These are phyloP conservation scores for Eutolmus rufibarbis DNA, from an alignment of 2,888 invertebrate species.

Conservation along the genomic window DNA sequence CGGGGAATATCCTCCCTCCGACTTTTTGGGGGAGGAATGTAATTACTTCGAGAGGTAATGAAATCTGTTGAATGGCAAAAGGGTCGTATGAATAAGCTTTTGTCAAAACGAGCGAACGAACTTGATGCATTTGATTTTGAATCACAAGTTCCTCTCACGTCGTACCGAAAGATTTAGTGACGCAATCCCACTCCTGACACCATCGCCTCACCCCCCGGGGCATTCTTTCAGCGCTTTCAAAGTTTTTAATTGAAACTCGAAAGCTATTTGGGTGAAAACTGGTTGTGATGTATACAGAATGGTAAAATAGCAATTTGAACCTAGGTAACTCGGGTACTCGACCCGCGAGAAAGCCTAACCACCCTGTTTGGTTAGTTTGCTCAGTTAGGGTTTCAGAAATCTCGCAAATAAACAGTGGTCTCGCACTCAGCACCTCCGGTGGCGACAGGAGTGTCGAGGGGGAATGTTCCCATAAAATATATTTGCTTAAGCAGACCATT, in stretches of 20 bases:
- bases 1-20: background rate
- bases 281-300: background rate
- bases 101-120: background rate
- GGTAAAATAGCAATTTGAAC: background rate
- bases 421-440: background rate
- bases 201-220: too few relatives aligned
- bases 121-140: background rate
- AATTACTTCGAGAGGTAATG: background rate
- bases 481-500: background rate
- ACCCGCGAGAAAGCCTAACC: background rate
- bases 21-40: background rate
- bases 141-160: background rate
- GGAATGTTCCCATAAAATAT: background rate
- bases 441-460: background rate
- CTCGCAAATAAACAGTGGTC: background rate
- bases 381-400: background rate
- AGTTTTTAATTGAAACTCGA: background rate
- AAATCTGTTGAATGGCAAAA: background rate
- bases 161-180: background rate
- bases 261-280: background rate
- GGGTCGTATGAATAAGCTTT: background rate
- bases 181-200: background rate
- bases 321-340: background rate
- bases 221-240: background rate
- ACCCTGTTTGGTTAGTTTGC: background rate